Evolutionary conservation across 64 coral and sea anemone genomes (phyloP), one percentile per base, ranked within the genome.

Genomic region (Dendrophyllia cribrosa): DNA sequence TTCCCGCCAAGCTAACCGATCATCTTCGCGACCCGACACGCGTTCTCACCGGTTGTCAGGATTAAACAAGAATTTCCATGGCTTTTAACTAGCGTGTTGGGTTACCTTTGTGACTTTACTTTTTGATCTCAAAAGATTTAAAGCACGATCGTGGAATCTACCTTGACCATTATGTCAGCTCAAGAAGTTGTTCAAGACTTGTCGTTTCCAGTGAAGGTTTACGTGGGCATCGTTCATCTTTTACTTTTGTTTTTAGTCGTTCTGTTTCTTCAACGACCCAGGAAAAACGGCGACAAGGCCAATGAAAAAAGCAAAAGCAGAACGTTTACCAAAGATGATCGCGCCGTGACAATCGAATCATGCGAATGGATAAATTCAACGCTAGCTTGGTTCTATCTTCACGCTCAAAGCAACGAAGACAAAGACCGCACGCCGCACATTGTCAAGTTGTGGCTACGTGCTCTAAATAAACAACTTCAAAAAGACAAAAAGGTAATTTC

Each of bases 301-400:
- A n/a, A n/a, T n/a, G n/a, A n/a, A n/a, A n/a, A n/a, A n/a, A n/a
- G 91, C 25, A 84, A 84, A 45, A 93, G 67, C 44, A 76, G 91
- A 51, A 87, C 74, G 3, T 48, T 93, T 4, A 93, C 58, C 14
- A 86, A 70, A 50, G 91, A 87, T 63, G 87, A 97, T 72, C 64
- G 88, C 62, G 88, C 83, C 43, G 88, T 94, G 49, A 94, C 92
- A 46, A 90, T 89, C 50, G 95, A 97, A 70, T 66, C 95, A 1
- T 97, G 95, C 79, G 74, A 91, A 78, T 97, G 95, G 95, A 7
- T 97, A 25, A 97, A 97, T 26, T 97, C 91, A 9, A 93, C 81
- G 51, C 21, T 93, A 8, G 82, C 88, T 1, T 97, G 95, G 95
- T 73, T 97, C 44, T 97, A 91, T 46, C 76, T 82, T 9, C 92